Evolutionary conservation across 2,888 invertebrate genomes (phyloP).

Genomic region (Gisinianus flammeolus): DNA sequence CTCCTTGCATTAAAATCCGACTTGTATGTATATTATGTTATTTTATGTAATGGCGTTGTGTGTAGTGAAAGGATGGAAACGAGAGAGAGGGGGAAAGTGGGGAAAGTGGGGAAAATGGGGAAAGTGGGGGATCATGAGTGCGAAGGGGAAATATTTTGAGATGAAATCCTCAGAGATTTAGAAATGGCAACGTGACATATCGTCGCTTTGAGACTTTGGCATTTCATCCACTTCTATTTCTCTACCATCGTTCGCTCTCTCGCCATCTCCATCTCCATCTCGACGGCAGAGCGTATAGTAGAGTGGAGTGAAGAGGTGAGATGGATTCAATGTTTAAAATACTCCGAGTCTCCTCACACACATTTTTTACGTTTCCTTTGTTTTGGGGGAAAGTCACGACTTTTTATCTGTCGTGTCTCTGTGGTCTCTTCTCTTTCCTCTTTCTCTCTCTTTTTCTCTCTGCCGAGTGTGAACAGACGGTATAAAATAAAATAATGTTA

Average conservation of each 20-base stretch:
- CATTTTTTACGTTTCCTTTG: neutral
- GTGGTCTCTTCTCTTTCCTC: neutral
- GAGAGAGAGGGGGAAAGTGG: neutral
- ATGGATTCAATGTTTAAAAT: slow-evolving; percentile 32
- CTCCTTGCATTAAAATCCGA: no score
- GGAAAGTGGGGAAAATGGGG: neutral
- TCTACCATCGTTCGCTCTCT: no score
- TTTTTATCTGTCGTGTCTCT: neutral
- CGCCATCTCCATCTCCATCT: slow-evolving; percentile 5
- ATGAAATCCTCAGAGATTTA: slow-evolving; percentile 45
- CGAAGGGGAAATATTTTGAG: slow-evolving; percentile 42
- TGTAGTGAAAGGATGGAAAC: no score
- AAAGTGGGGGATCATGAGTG: slow-evolving; percentile 1
- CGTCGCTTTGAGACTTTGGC: slow-evolving; percentile 42
- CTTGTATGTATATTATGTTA: no score
- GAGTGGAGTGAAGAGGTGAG: slow-evolving; percentile 15
- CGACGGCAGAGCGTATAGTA: neutral
- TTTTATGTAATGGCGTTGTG: no score
- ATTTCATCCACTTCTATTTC: slow-evolving; percentile 42
- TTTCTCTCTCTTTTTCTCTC: neutral
- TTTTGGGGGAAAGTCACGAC: neutral
- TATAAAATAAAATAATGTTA: neutral
- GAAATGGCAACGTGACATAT: slow-evolving; percentile 44
- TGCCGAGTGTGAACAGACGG: neutral
- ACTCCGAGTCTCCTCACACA: neutral